Percentiles rank a stretch among this genome's conserved stretches.
Evolutionary conservation across 2,113 vertebrate species (phyloP).

Genomic region (Panurus biarmicus): DNA sequence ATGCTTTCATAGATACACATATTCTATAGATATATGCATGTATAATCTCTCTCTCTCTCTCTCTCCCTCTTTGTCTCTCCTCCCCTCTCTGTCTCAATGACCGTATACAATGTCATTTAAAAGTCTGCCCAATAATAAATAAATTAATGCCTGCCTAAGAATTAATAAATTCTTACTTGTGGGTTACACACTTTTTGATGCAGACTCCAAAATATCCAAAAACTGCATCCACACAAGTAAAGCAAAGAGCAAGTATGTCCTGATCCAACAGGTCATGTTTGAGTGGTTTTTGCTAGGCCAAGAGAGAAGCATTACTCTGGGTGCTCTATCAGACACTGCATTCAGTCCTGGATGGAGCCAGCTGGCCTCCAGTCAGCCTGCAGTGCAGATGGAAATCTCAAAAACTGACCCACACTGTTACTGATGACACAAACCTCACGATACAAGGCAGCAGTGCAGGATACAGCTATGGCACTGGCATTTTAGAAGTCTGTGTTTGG

Average conservation of each 20-base stretch:
- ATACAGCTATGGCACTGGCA: neutral
- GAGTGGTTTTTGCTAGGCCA: neutral
- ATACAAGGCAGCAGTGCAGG: neutral
- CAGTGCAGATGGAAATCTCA: neutral
- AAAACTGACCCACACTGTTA: neutral
- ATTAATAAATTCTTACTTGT: neutral
- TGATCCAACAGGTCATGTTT: neutral
- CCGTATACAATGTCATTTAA: neutral
- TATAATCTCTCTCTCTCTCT: neutral
- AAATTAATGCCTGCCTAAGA: neutral
- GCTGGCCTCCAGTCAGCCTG: neutral
- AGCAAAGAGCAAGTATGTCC: neutral
- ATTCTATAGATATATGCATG: neutral
- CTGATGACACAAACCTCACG: neutral
- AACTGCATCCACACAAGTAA: neutral
- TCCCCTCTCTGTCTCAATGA: neutral
- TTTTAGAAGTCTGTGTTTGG: neutral
- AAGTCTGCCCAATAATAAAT: neutral
- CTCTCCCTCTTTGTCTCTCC: too few species aligned
- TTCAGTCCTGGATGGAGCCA: neutral
- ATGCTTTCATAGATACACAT: neutral
- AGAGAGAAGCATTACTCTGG: neutral
- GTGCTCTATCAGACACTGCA: neutral
- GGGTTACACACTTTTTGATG: neutral
- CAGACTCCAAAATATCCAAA: neutral